Evolutionary conservation across 2,888 invertebrate genomes (phyloP), one percentile per base, ranked within the genome.

Genomic region (Dasysyrphus albostriatus): DNA sequence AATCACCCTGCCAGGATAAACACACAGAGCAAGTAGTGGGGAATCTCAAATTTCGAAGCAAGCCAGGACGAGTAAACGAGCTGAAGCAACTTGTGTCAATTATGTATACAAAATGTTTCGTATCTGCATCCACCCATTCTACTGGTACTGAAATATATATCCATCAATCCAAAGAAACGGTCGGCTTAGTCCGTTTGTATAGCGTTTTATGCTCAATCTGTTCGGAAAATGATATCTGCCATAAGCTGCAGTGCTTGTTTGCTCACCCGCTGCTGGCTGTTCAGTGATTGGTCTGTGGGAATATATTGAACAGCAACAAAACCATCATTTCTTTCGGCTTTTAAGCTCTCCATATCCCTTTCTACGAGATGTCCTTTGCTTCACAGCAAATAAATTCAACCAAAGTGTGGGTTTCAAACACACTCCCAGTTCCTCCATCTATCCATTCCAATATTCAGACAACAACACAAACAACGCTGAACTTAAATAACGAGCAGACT

Each of bases 121-220:
- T 61, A 39, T 42, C 61, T 39, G 61, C 24, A 39, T 42, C 8
- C 7, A 42, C 24, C 61, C 61, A 61, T 42, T 8, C 39, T 42
- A 42, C 42, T 42, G 9, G 7, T 37, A 1, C 24, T 24, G 14
- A 14, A 1, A 47, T n/a, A 32, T 34, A 32, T n/a, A 39, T 61
- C 24, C 42, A 61, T 24, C 61, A 42, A 39, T 61, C 42, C 24
- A 61, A 42, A 24, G 39, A 42, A 61, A 61, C 16, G 61, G 9
- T 61, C 61, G 24, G 39, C 61, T 61, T 24, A 61, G 61, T 61
- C 39, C 39, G 61, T 61, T 61, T 61, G 39, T 42, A 42, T 39
- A 61, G 58, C 58, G 58, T 58, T 58, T 61, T 61, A 61, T 61
- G 61, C 39, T 61, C 39, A 42, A 61, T 37, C 39, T 61, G 61